Percentiles rank a stretch among this genome's conserved stretches.
Conservation (phyloP, 2,113 vertebrate genomes). For the Colossoma macropomum region DNA sequence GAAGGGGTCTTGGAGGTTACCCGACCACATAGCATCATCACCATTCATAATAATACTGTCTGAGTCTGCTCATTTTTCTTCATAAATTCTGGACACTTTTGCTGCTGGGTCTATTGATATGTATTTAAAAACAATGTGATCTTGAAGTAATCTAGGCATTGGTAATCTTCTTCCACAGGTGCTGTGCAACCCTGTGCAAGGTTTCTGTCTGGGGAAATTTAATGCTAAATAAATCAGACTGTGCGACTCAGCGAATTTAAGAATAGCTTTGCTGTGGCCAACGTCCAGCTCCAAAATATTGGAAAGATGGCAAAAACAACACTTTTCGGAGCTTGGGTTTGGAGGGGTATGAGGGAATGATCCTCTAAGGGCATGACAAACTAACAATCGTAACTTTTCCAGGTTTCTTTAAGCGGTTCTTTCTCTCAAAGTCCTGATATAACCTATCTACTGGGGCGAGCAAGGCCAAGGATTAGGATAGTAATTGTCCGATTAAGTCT, state of each 20-base stretch:
- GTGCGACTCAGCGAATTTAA: constrained; percentile 40
- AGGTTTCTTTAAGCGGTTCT: neutral
- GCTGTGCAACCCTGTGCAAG: constrained; percentile 11
- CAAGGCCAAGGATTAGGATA: constrained; percentile 17
- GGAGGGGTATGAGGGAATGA: constrained; percentile 25
- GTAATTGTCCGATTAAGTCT: constrained; percentile 4
- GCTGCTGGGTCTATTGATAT: constrained; percentile 18
- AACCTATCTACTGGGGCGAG: neutral
- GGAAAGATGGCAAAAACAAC: constrained; percentile 49
- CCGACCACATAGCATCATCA: constrained; percentile 25
- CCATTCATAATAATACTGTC: neutral
- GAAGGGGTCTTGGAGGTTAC: neutral
- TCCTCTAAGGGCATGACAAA: constrained; percentile 33
- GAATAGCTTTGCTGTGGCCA: constrained; percentile 34
- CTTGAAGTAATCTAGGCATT: constrained; percentile 1
- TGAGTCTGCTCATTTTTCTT: constrained; percentile 1
- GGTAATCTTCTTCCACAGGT: constrained; percentile 24
- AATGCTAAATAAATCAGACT: constrained; percentile 45
- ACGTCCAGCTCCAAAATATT: constrained; percentile 35
- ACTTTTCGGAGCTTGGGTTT: constrained; percentile 27
- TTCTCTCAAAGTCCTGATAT: neutral
- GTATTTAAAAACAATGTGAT: constrained; percentile 2
- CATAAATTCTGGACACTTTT: neutral
- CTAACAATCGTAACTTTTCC: constrained; percentile 18
- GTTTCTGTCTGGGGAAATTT: constrained; percentile 35